phyloP scores from a whole-genome alignment of 2,113 vertebrate species.

The Balaenoptera acutorostrata region DNA sequence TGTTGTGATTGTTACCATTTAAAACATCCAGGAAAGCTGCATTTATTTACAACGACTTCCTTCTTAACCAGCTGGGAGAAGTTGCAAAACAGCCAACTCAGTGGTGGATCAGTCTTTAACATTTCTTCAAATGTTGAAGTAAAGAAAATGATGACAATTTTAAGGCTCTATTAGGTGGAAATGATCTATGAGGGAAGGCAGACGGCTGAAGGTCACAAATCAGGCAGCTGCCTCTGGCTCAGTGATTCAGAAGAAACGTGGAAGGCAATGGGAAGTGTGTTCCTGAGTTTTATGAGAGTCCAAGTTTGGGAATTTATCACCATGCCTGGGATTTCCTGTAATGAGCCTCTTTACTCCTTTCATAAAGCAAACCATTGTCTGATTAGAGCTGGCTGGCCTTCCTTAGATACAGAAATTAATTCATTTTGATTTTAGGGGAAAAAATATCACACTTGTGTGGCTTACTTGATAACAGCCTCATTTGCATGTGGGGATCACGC shows the following conservation, averaged over 20 bases:
- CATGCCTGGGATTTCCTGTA: conserved; percentile 21
- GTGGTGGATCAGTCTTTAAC: conserved; percentile 55
- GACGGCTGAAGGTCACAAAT: conserved; percentile 41
- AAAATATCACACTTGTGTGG: background rate
- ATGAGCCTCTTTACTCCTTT: conserved; percentile 15
- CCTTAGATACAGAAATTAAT: conserved; percentile 46
- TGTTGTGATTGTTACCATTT: background rate
- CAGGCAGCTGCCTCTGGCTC: background rate
- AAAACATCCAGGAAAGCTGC: background rate
- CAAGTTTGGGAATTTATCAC: conserved; percentile 51
- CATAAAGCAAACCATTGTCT: conserved; percentile 49
- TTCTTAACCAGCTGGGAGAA: conserved; percentile 26
- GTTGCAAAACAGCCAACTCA: conserved; percentile 25
- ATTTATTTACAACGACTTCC: conserved; percentile 40
- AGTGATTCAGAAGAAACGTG: background rate
- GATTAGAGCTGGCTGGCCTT: conserved; percentile 47
- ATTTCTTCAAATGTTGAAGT: conserved; percentile 46
- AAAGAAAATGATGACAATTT: conserved; percentile 48
- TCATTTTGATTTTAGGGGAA: conserved; percentile 21
- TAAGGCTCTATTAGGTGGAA: conserved; percentile 42
- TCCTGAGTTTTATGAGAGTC: conserved; percentile 3
- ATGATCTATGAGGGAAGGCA: background rate
- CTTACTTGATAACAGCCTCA: conserved; percentile 17
- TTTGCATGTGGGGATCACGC: background rate
- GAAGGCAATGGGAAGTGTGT: background rate